Evolutionary conservation across 1,140 invertebrate species (phyloP), one percentile per base, ranked within the genome.

Genomic region (Berghia stephanieae): DNA sequence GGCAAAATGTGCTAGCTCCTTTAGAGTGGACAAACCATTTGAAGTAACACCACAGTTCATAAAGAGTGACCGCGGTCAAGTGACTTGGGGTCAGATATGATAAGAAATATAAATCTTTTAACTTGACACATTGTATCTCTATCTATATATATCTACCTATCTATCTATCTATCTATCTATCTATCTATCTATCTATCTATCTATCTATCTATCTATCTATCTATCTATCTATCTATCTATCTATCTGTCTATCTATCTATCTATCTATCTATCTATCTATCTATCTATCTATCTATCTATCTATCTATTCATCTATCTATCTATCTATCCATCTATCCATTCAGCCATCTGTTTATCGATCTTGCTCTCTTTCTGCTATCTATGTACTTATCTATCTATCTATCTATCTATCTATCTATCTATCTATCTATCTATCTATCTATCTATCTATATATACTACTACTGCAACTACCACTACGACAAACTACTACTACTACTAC

Each of bases 371-470:
- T 21, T 60, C 16, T 60, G 24, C 31, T 27, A 60, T 60, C 16
- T 60, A 27, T 60, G 31, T 60, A 60, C 31, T 21, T 27, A 60
- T 49, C 10, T 49, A 49, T 60, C 55, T 24, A 60, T 60, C 55
- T 24, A 60, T 60, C 55, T 24, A 60, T 60, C 55, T 24, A 60
- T 60, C 55, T 24, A 60, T 60, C 55, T 24, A 60, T 60, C 55
- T 24, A 60, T 60, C 55, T 24, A 60, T 60, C 55, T 60, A 60
- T 60, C 55, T 60, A 24, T 60, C n/a, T 10, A 60, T 60, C 55
- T 24, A 24, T 24, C 55, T 60, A 5, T 60, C 55, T 60, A 31
- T 60, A 21, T 60, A n/a, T 13, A 49, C 46, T 16, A 49, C 46
- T 13, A 49, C 46, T 13, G 46, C 46, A n/a, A 49, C 46, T 13